Base-by-base conservation (phyloP, 2,797 vertebrate species). In the Spatula clypeata region DNA sequence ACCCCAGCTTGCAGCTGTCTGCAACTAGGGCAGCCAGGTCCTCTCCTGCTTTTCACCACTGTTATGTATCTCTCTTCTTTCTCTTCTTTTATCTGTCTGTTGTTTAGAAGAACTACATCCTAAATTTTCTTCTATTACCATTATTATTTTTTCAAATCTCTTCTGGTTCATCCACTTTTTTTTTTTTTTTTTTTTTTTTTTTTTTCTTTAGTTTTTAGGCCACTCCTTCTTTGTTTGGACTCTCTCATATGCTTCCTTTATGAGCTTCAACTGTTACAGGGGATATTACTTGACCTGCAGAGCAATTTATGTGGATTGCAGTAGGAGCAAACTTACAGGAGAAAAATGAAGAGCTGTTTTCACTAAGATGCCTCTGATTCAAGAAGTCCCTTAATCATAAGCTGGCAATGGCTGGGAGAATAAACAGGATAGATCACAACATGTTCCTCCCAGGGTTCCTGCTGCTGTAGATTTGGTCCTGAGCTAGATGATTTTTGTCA, bases 1-100 rank as follows among this genome's bases (percentile, higher is more conserved):
- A 15, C 6, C 17, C 20, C 40, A 38, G 29, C 14, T 14, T 80
- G n/a, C 19, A 77, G 32, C 24, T 58, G n/a, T 44, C 64, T 45
- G 11, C 31, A 24, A 34, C 6, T 12, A 60, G 12, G 6, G 3
- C 17, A 11, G 9, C 29, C 54, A 87, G 11, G 11, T 82, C 4
- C 29, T 36, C 20, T 72, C 57, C 18, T 13, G 19, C 36, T 58
- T n/a, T 18, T 77, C 40, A 72, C 54, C 32, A 47, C n/a, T 10
- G 1, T n/a, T 60, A 24, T 1, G 1, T 1, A 17, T 2, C 23
- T 61, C 36, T 73, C 44, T 38, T 79, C 40, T 34, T 44, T 11
- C 5, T 7, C 6, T 31, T 42, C n/a, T 57, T 26, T 61, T 5
- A 11, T 44, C 62, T n/a, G 17, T 32, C 17, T 58, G 34, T 8